phyloP scores from a whole-genome alignment of 1,140 invertebrate genomes.

The Drosophila neocordata region DNA sequence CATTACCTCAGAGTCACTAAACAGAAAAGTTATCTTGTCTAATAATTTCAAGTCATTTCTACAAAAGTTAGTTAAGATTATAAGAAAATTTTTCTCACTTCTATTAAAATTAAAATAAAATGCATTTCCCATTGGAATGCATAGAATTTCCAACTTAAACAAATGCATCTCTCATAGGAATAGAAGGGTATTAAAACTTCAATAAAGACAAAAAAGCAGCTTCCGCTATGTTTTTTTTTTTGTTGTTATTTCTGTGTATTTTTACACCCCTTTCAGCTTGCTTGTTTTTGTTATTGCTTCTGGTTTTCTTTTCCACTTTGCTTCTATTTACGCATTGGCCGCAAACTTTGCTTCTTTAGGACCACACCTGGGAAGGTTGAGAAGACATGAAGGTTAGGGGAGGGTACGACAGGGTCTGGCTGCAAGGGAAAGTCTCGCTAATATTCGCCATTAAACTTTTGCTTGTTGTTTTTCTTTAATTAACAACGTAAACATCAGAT shows the following conservation, averaged over 20 bases:
- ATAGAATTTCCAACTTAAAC: neutral
- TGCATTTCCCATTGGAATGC: no score
- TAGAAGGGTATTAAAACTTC: slow-evolving; percentile 1
- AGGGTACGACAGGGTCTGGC: neutral
- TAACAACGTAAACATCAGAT: slow-evolving; percentile 80
- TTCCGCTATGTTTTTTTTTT: neutral
- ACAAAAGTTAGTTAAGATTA: no score
- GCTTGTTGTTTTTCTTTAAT: slow-evolving; percentile 81
- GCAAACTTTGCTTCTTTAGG: slow-evolving; percentile 52
- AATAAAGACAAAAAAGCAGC: neutral
- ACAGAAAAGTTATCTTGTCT: no score
- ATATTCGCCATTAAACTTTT: slow-evolving; percentile 81
- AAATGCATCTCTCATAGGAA: neutral
- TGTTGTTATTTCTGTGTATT: slow-evolving; percentile 38
- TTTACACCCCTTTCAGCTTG: slow-evolving; percentile 58
- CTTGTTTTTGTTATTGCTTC: slow-evolving; percentile 13
- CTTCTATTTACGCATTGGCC: slow-evolving; percentile 78
- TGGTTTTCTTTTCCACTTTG: slow-evolving; percentile 28
- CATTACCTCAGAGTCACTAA: no score
- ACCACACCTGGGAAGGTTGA: neutral
- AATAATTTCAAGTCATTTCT: no score
- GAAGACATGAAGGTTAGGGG: slow-evolving; percentile 1
- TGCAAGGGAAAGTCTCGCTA: slow-evolving; percentile 47
- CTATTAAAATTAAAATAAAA: no score
- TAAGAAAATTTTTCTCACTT: no score